Percentiles rank a stretch among this genome's conserved stretches.
Evolutionary conservation across 2,797 vertebrate species (phyloP).

Genomic region (Falco berigora): DNA sequence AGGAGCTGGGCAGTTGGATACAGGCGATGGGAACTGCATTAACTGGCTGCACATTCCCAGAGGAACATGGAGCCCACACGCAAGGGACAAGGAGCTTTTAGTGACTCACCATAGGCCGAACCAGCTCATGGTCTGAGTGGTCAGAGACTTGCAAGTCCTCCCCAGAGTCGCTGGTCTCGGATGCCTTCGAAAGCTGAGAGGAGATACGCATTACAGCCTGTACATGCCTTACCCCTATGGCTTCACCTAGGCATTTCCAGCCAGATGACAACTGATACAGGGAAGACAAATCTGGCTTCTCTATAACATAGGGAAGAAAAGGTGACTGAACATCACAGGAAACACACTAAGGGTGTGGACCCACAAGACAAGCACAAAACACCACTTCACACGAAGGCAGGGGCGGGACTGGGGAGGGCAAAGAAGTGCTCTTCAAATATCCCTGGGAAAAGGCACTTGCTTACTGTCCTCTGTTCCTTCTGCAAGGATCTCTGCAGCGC

Average conservation of each 20-base stretch:
- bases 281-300: background rate
- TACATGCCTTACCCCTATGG: rapidly evolving
- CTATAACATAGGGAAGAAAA: background rate
- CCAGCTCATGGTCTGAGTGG: background rate
- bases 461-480: background rate
- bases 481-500: background rate
- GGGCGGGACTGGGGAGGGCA: background rate
- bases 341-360: background rate
- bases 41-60: rapidly evolving
- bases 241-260: background rate
- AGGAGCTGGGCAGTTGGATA: rapidly evolving
- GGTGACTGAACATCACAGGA: background rate
- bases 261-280: rapidly evolving
- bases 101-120: conserved; percentile 53
- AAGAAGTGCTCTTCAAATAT: background rate
- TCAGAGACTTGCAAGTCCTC: conserved; percentile 25
- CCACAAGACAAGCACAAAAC: background rate
- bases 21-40: background rate
- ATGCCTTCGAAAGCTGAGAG: conserved; percentile 30
- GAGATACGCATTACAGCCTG: background rate
- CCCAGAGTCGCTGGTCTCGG: background rate
- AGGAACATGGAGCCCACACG: rapidly evolving
- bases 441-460: background rate
- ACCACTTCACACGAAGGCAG: background rate
- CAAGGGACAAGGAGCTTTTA: background rate